Base-by-base conservation (phyloP, 1,140 invertebrate species). In the Eciton burchellii region DNA sequence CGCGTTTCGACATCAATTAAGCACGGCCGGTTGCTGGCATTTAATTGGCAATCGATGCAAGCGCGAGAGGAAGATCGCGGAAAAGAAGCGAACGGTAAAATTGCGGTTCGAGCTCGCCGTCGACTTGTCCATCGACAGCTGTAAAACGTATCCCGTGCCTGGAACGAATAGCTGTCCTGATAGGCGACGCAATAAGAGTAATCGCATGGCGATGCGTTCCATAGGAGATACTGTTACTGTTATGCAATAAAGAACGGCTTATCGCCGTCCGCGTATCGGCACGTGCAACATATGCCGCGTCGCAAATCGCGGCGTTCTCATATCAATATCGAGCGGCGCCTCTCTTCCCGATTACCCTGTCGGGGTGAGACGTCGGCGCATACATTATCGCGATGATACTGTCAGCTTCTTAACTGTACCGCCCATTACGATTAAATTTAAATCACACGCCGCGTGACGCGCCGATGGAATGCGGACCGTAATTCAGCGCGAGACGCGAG, bases 221-320 rank as follows among this genome's bases (percentile, higher is more conserved):
- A n/a, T 63, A 86, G 86, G 81, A 84, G 84, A 35, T 81, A 74
- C 76, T n/a, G 68, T 86, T 86, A 87, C 84, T 86, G 73, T 87
- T 87, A 87, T 83, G 84, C 84, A 87, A 86, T 84, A 79, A 86
- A 83, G 85, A 85, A 83, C 60, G 56, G 74, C 47, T 84, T 86
- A 86, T 87, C 81, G 41, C 54, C 24, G 35, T 49, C n/a, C n/a
- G 24, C 73, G 49, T 73, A 79, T 87, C 74, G 81, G 52, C 65
- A 52, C 52, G 29, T 49, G 72, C 43, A 60, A 65, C 79, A 72
- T 49, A 66, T 72, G 74, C 43, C 35, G 71, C 45, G 16, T 24
- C 70, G 79, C 56, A n/a, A 83, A 66, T 82, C 79, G 45, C 71
- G 41, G 60, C 5, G 70, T 66, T 77, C 59, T 59, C 52, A 74